These are phyloP conservation scores for Delichon dasypus DNA, from an alignment of 2,797 vertebrate species.

Conservation along the genomic window DNA sequence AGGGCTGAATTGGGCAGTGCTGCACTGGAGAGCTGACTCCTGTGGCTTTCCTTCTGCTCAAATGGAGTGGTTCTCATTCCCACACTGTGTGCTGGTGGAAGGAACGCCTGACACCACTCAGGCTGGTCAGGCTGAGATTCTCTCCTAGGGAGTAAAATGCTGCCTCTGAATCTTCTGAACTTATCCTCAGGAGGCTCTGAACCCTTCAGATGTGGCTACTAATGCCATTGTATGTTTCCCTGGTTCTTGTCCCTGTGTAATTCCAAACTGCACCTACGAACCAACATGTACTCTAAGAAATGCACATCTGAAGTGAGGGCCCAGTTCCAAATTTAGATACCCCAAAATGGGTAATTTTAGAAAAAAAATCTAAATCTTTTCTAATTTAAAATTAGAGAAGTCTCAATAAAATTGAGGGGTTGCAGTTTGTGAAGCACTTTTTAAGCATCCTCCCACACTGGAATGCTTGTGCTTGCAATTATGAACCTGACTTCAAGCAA, in stretches of 20 bases:
- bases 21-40: neutral
- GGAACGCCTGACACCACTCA: neutral
- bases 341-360: neutral
- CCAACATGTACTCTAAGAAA: neutral
- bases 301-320: neutral
- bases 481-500: neutral
- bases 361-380: accelerated
- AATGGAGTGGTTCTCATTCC: neutral
- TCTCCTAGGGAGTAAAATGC: neutral
- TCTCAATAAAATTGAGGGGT: neutral
- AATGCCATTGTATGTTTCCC: neutral
- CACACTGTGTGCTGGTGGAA: accelerated
- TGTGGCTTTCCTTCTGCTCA: neutral
- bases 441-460: neutral
- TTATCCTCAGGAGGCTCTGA: neutral
- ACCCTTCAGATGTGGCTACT: neutral
- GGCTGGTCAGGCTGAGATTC: neutral
- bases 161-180: neutral
- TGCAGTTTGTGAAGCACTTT: neutral
- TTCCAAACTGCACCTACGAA: neutral
- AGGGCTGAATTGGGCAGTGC: neutral
- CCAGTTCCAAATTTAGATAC: neutral
- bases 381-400: neutral
- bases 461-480: neutral
- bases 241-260: neutral